Evolutionary conservation across 2,113 vertebrate genomes (phyloP), one percentile per base, ranked within the genome.

Genomic region (Penelope pileata): DNA sequence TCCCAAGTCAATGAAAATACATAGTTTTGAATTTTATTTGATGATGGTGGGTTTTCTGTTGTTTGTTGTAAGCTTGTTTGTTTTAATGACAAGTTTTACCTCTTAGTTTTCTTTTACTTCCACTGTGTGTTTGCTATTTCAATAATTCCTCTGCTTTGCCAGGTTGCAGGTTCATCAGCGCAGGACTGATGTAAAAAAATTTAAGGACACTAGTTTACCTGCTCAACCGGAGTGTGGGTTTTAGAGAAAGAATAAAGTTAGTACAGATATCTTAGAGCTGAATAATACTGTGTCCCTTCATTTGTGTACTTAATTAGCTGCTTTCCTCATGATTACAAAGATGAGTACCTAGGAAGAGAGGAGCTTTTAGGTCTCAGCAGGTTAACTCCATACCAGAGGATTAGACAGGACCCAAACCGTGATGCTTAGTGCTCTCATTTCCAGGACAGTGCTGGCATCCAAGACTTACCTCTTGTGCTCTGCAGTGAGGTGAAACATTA

Each of bases 311-410:
- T 88, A 96, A 95, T 96, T 95, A 95, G 90, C 81, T 51, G 19
- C 58, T 78, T 77, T 90, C 67, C 69, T 86, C 53, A 58, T 93
- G 67, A 93, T 92, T 93, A 73, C 76, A 96, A 95, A 94, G 92
- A 93, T 96, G 91, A 93, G 53, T 67, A 34, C 48, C 18, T 50
- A 88, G 69, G 83, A 95, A 96, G 70, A 96, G 48, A 94, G 80
- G 54, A 95, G 86, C 93, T 90, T 95, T 96, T 94, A 93, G 68
- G 88, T 95, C 91, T 92, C 90, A 83, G 88, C 78, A 86, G 91
- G 96, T 92, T 96, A 96, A 95, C 90, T 76, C 89, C 64, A 70
- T 63, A 77, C 45, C 66, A 79, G 74, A 95, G 80, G 76, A 95
- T 91, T 96, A 89, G 69, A 72, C 66, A 63, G 86, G 75, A 95